Base-by-base conservation (phyloP, 2,888 invertebrate species). In the Pyrrhopygopsis socrates region DNA sequence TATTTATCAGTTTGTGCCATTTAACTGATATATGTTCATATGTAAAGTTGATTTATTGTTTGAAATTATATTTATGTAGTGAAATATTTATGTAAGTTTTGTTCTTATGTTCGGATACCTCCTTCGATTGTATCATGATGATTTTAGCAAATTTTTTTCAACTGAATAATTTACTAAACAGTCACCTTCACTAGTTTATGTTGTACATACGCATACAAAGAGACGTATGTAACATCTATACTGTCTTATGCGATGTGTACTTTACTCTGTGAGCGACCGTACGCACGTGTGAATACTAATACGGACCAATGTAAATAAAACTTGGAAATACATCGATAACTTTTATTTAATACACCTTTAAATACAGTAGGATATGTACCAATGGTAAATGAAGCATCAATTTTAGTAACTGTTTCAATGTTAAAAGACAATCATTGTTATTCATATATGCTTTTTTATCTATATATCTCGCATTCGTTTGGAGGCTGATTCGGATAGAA, bases 221-320 rank as follows among this genome's bases (percentile, higher is more conserved):
- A 24, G 24, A 58, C 9, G 54, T 58, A 22, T 24, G 22, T 24
- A 58, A 27, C 27, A 27, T 27, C 27, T 18, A 27, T 27, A 27
- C 24, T 60, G 20, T 20, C 83, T 86, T 87, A 92, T 88, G 88
- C 27, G 15, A 60, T 18, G 27, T 27, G 13, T 58, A 24, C 54
- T 22, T 22, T 60, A 60, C 60, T 60, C 60, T 60, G 60, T 60
- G 27, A 60, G 27, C 60, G 27, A 27, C 60, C 27, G 60, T 89
- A 87, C 88, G 88, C 91, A 87, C 89, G 92, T 94, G 93, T 94
- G 92, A 74, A 75, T 94, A 93, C 87, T 91, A 90, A 91, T 93
- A 95, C 86, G 96, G 96, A 96, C 96, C 96, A 96, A 96, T 95
- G 94, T 95, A 92, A 95, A 94, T 94, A 94, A 95, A 95, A 79